Evolutionary conservation across 2,888 invertebrate genomes (phyloP).

Genomic region (Tortrix viridana): DNA sequence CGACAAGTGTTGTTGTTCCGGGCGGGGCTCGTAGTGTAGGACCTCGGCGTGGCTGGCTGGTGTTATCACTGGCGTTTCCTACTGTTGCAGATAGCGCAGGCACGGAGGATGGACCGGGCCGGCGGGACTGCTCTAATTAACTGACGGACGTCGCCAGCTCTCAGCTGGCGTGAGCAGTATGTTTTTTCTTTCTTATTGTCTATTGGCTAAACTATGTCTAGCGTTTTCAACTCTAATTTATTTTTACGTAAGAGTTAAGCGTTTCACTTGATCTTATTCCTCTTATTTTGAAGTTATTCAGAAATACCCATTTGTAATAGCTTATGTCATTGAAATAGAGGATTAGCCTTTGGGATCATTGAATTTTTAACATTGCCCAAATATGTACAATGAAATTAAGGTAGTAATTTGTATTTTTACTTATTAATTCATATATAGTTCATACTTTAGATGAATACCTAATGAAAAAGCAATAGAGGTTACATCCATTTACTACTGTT

Average conservation of each 20-base stretch:
- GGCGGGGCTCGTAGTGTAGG: constrained; percentile 46
- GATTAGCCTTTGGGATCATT: too few relatives aligned
- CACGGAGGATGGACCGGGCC: constrained; percentile 77
- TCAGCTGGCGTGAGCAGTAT: constrained; percentile 80
- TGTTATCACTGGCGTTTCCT: constrained; percentile 80
- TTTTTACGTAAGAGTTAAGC: constrained; percentile 7
- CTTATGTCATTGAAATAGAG: too few relatives aligned
- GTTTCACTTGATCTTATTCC: too few relatives aligned
- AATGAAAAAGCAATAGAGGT: too few relatives aligned
- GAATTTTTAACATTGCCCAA: too few relatives aligned
- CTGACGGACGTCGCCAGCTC: constrained; percentile 81
- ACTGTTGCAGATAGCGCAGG: constrained; percentile 80
- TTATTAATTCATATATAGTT: too few relatives aligned
- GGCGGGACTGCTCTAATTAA: constrained; percentile 74
- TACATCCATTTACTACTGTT: too few relatives aligned
- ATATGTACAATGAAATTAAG: too few relatives aligned
- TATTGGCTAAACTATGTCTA: constrained; percentile 20
- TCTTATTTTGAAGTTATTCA: too few relatives aligned
- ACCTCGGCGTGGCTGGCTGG: constrained; percentile 57
- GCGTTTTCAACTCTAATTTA: constrained; percentile 9
- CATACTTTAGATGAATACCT: too few relatives aligned
- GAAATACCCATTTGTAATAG: too few relatives aligned
- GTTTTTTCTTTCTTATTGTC: constrained; percentile 48
- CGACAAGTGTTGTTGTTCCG: constrained; percentile 34
- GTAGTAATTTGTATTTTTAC: too few relatives aligned